Conservation (phyloP, 2,888 invertebrate genomes). For the Andrena minutula region DNA sequence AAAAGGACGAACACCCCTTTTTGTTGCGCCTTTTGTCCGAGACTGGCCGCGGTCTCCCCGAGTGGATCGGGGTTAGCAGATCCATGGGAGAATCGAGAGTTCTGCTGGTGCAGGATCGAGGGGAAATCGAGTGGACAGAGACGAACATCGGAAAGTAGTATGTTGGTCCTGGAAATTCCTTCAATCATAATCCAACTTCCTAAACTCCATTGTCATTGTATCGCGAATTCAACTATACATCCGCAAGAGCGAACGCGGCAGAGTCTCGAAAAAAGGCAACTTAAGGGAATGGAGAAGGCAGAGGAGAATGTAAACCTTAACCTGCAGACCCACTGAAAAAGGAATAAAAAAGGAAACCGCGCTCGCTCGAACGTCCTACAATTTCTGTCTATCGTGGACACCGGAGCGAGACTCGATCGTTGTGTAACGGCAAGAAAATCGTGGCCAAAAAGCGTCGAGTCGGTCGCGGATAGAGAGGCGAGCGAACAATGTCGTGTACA, state of each 20-base stretch:
- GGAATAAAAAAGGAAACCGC: neutral
- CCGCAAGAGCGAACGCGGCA: neutral
- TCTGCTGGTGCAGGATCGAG: too few species aligned
- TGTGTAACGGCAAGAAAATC: slow-evolving; percentile 41
- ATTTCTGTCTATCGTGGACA: slow-evolving; percentile 22
- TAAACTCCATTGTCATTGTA: too few species aligned
- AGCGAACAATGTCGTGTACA: slow-evolving; percentile 25
- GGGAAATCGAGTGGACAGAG: too few species aligned
- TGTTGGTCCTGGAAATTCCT: neutral
- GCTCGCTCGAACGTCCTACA: neutral
- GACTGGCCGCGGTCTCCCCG: neutral
- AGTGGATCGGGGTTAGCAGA: slow-evolving; percentile 32
- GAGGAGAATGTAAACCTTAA: slow-evolving; percentile 3
- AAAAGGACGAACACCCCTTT: slow-evolving; percentile 40
- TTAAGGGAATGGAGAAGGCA: neutral
- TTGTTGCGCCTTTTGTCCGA: slow-evolving; percentile 8
- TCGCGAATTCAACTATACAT: too few species aligned
- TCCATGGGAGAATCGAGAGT: slow-evolving; percentile 9
- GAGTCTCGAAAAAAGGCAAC: neutral
- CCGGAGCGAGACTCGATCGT: slow-evolving; percentile 16
- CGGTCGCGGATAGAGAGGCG: slow-evolving; percentile 7
- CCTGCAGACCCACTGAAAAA: neutral
- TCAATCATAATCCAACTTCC: neutral
- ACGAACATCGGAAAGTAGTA: too few species aligned
- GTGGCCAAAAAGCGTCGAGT: slow-evolving; percentile 18